Evolutionary conservation across 2,888 invertebrate species (phyloP).

Genomic region (Agriotes lineatus): DNA sequence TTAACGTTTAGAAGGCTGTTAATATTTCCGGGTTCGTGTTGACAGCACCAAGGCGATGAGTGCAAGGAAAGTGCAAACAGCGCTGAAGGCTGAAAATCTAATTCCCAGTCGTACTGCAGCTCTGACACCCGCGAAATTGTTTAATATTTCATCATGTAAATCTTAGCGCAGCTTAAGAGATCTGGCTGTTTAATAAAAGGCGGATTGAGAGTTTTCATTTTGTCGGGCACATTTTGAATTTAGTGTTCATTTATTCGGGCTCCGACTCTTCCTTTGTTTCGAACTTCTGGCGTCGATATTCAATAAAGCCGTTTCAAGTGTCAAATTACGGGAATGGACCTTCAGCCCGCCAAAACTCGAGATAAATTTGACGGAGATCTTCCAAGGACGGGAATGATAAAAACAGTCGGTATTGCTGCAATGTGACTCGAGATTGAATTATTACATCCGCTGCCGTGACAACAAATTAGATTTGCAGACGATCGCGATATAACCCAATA

Average conservation of each 20-base stretch:
- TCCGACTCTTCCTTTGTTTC: slow-evolving; percentile 10
- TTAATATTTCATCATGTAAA: slow-evolving; percentile 16
- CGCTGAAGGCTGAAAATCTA: background rate
- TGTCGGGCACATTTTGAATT: slow-evolving; percentile 9
- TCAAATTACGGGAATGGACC: slow-evolving; percentile 16
- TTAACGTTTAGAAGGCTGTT: slow-evolving; percentile 6
- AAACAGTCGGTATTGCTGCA: slow-evolving; percentile 11
- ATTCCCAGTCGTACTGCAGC: background rate
- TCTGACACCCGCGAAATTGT: background rate
- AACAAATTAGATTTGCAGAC: slow-evolving; percentile 30
- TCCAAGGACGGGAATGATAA: background rate
- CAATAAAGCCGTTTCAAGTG: slow-evolving; percentile 16
- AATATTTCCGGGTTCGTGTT: slow-evolving; percentile 10
- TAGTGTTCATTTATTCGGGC: slow-evolving; percentile 13
- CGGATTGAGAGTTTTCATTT: slow-evolving; percentile 2
- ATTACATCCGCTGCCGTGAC: slow-evolving; percentile 22
- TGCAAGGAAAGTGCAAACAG: background rate
- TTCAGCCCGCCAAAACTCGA: slow-evolving; percentile 1
- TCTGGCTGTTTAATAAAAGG: slow-evolving; percentile 10
- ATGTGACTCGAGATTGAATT: slow-evolving; percentile 22
- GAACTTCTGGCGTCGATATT: slow-evolving; percentile 7
- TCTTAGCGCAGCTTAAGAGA: slow-evolving; percentile 1
- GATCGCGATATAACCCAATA: slow-evolving; percentile 31
- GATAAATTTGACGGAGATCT: slow-evolving; percentile 2
- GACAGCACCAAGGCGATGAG: background rate